phyloP scores from a whole-genome alignment of 2,113 vertebrate genomes.

The Heterocephalus glaber region DNA sequence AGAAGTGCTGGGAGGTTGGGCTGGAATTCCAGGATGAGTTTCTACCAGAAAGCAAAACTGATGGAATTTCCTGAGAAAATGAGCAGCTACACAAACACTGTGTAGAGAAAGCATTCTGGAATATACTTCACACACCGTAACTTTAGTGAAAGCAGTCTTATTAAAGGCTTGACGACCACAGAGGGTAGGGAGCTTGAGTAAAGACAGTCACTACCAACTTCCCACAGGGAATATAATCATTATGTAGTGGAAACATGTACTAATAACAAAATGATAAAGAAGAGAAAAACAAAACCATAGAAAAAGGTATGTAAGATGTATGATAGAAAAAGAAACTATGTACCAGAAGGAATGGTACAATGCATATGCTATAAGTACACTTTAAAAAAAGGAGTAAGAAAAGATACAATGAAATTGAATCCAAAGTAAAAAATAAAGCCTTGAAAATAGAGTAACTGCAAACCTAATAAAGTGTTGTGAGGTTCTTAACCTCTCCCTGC shows the following conservation, averaged over 20 bases:
- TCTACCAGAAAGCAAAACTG: constrained; percentile 24
- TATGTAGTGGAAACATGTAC: not conserved
- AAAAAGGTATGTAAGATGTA: not conserved
- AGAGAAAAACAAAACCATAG: not conserved
- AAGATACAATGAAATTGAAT: not conserved
- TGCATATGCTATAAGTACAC: not conserved
- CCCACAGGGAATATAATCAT: not conserved
- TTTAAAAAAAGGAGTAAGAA: not conserved
- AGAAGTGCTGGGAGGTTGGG: not conserved
- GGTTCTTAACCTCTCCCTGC: not conserved
- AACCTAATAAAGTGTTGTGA: not conserved
- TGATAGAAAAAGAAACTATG: not conserved
- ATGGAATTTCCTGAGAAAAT: not conserved
- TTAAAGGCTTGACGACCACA: not conserved
- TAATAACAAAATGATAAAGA: not conserved
- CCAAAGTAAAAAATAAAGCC: not conserved
- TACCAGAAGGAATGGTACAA: not conserved
- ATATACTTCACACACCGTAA: not conserved
- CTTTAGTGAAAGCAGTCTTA: not conserved
- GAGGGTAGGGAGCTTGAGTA: not conserved
- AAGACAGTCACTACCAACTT: not conserved
- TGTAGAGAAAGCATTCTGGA: not conserved
- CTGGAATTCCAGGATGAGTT: not conserved
- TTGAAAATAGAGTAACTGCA: not conserved
- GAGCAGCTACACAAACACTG: not conserved